These are phyloP conservation scores for Actinia tenebrosa DNA, from an alignment of 64 coral and sea anemone species.

Conservation along the genomic window DNA sequence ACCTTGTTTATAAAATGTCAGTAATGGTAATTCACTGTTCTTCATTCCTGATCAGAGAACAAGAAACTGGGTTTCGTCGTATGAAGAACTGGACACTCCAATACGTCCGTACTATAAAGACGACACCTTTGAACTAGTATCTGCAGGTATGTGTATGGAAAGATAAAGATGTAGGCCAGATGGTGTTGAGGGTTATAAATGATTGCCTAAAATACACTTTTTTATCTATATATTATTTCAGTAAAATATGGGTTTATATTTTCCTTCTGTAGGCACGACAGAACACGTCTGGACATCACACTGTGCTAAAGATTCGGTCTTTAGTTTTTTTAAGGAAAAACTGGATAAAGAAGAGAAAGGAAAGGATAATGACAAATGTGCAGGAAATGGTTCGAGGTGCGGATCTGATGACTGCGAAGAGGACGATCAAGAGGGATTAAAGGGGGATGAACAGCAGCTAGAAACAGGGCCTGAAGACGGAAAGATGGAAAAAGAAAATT, in stretches of 20 bases:
- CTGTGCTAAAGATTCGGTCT: neutral
- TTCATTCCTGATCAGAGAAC: constrained; percentile 31
- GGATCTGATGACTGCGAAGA: too few species aligned
- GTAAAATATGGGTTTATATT: too few species aligned
- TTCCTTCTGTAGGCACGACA: neutral
- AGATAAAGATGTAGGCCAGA: too few species aligned
- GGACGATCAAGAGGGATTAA: too few species aligned
- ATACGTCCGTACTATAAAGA: neutral
- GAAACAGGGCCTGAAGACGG: too few species aligned
- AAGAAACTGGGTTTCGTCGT: constrained; percentile 49
- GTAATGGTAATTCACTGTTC: neutral
- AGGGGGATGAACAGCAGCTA: too few species aligned
- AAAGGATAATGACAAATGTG: neutral
- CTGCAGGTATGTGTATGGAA: constrained; percentile 51
- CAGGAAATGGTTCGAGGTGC: too few species aligned
- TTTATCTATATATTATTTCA: too few species aligned
- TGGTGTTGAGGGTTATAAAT: too few species aligned
- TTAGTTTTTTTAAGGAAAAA: neutral
- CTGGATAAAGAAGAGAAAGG: neutral
- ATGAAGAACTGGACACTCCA: constrained; percentile 30
- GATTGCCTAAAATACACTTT: too few species aligned
- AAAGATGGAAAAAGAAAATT: neutral
- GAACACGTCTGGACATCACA: neutral
- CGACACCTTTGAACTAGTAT: constrained; percentile 17
- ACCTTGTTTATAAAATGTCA: neutral